These are phyloP conservation scores for Eurystomus glaucurus DNA, from an alignment of 2,797 vertebrate genomes.

Conservation along the genomic window DNA sequence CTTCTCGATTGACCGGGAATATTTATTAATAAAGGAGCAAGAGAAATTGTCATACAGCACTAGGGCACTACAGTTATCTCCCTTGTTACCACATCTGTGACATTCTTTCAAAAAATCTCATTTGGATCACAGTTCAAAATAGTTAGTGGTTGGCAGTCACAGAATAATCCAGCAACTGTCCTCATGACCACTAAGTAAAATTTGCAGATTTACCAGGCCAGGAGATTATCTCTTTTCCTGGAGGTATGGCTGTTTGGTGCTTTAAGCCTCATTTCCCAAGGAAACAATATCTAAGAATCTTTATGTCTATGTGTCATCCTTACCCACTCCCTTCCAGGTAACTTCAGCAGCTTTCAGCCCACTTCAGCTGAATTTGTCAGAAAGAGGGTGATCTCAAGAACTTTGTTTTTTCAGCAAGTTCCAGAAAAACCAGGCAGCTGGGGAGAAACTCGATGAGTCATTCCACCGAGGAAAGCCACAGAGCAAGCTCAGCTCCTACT, in stretches of 20 bases:
- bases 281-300: not conserved
- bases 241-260: not conserved
- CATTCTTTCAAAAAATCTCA: not conserved
- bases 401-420: not conserved
- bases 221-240: not conserved
- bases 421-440: not conserved
- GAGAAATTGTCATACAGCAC: not conserved
- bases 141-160: not conserved
- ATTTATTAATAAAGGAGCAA: not conserved
- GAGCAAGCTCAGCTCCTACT: accelerated
- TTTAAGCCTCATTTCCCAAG: not conserved
- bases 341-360: not conserved
- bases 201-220: not conserved
- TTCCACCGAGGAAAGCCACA: not conserved
- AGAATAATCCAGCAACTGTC: not conserved
- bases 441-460: not conserved
- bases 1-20: not conserved
- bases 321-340: not conserved
- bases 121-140: not conserved
- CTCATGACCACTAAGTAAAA: not conserved
- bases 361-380: not conserved
- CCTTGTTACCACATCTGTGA: not conserved
- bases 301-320: not conserved
- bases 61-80: not conserved
- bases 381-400: not conserved